Percentiles rank a stretch among this genome's conserved stretches.
Evolutionary conservation across 2,888 invertebrate genomes (phyloP).

Genomic region (Amphipoea oculea): DNA sequence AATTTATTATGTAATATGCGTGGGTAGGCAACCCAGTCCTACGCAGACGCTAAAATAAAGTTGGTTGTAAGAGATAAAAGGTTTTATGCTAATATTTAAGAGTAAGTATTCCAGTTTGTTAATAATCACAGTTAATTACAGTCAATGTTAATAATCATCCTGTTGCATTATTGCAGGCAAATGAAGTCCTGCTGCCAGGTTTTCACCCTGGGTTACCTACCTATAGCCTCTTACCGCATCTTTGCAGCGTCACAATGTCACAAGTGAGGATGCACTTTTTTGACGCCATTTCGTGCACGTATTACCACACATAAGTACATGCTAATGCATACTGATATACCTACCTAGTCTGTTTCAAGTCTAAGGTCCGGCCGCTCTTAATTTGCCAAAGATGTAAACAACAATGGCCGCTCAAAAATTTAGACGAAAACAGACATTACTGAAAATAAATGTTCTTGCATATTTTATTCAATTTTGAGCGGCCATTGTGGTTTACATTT

Average conservation of each 20-base stretch:
- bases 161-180: neutral
- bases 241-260: no score
- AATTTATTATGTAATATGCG: slow-evolving; percentile 42
- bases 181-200: neutral
- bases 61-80: neutral
- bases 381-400: no score
- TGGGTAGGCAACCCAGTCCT: neutral
- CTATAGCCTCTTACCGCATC: neutral
- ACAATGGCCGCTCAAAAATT: no score
- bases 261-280: no score
- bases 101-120: neutral
- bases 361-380: no score
- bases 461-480: no score
- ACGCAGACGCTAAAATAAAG: slow-evolving; percentile 6
- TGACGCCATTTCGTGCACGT: neutral
- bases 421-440: no score
- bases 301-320: neutral
- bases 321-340: neutral
- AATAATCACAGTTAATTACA: no score
- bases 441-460: no score
- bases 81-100: neutral
- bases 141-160: neutral
- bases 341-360: neutral
- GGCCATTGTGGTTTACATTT: no score
- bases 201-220: neutral